A percentile compares a stretch with the other conserved stretches of the same genome.
phyloP scores from a whole-genome alignment of 2,888 invertebrate genomes.

The Thereva nobilitata region DNA sequence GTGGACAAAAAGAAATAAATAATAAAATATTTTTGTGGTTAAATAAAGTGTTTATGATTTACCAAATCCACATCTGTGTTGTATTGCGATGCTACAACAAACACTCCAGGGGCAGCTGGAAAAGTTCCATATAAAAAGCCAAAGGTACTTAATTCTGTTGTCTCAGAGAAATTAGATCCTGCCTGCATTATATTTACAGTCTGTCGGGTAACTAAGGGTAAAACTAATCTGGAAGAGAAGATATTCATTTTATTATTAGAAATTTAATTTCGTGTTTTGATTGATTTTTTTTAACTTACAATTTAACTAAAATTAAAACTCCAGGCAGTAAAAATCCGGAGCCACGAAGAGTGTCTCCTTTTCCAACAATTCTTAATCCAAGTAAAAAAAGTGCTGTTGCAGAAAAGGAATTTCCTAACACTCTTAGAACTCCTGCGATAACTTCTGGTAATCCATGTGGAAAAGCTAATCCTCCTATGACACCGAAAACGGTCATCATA shows the following conservation, averaged over 20 bases:
- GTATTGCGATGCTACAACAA: conserved; percentile 90
- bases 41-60: conserved; percentile 43
- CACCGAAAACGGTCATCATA: conserved; percentile 90
- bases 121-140: conserved; percentile 96
- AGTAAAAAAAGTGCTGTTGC: conserved; percentile 88
- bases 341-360: conserved; percentile 77
- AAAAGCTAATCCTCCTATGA: conserved; percentile 81
- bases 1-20: conserved; percentile 43
- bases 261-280: conserved; percentile 12
- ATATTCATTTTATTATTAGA: background rate
- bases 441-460: conserved; percentile 76
- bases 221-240: conserved; percentile 64
- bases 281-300: conserved; percentile 63
- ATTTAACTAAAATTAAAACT: conserved; percentile 86
- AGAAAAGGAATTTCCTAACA: conserved; percentile 86
- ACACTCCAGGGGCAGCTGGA: conserved; percentile 94
- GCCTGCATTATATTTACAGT: conserved; percentile 76
- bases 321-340: conserved; percentile 80
- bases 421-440: conserved; percentile 74
- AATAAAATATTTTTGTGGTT: background rate
- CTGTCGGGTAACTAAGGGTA: conserved; percentile 86
- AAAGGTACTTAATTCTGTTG: conserved; percentile 83
- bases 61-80: conserved; percentile 85
- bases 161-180: conserved; percentile 72
- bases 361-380: conserved; percentile 91